A percentile compares a stretch with the other conserved stretches of the same genome.
Conservation (phyloP, 2,888 invertebrate species). For the Trissolcus brochymenae region DNA sequence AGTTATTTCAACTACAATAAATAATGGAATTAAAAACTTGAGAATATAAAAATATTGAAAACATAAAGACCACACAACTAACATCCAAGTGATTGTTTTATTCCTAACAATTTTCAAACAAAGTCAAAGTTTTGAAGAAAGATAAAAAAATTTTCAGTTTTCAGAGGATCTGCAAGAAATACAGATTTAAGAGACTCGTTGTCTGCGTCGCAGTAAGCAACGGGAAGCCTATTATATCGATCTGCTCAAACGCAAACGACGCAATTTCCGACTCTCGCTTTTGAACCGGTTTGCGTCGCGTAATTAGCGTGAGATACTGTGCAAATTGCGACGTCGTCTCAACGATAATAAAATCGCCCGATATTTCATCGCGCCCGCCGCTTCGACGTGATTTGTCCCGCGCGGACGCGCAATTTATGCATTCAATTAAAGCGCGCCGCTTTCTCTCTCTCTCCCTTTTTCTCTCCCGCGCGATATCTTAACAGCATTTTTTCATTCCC, state of each 20-base stretch:
- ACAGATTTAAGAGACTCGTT: no score
- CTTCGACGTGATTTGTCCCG: constrained; percentile 35
- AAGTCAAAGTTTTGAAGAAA: no score
- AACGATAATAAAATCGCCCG: constrained; percentile 44
- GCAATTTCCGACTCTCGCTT: constrained; percentile 60
- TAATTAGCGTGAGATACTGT: constrained; percentile 53
- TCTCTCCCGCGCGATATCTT: constrained; percentile 20
- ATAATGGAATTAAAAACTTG: no score
- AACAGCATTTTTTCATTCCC: constrained; percentile 32
- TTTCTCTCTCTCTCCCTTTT: no score
- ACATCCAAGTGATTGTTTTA: no score
- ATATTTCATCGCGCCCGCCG: constrained; percentile 34
- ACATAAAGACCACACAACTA: no score
- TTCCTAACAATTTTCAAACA: no score
- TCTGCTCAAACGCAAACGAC: constrained; percentile 55
- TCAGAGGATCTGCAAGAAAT: no score
- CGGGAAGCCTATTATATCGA: constrained; percentile 60
- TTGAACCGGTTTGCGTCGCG: constrained; percentile 58
- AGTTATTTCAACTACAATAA: no score
- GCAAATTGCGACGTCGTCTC: constrained; percentile 49
- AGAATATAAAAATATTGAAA: no score
- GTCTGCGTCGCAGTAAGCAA: constrained; percentile 58
- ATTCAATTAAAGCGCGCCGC: constrained; percentile 34
- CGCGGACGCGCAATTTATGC: constrained; percentile 32
- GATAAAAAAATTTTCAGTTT: no score